These are phyloP conservation scores for Engraulis encrasicolus DNA, from an alignment of 2,113 vertebrate species.

Conservation along the genomic window DNA sequence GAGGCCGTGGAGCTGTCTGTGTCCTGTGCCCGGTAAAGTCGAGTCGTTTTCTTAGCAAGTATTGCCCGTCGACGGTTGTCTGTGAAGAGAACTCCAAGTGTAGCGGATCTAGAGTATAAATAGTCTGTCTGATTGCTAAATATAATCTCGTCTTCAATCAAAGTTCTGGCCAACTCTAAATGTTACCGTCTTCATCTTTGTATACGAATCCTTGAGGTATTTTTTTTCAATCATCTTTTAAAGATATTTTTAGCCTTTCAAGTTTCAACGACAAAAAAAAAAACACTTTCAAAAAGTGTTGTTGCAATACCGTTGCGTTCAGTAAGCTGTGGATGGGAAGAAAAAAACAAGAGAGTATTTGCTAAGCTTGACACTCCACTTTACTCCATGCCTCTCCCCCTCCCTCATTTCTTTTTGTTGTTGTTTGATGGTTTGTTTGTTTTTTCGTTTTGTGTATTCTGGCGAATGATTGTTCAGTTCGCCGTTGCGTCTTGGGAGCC, in stretches of 20 bases:
- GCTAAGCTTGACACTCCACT: background rate
- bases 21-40: constrained; percentile 14
- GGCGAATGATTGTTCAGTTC: background rate
- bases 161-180: background rate
- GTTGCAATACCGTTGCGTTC: background rate
- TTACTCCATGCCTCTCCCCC: background rate
- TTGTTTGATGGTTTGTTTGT: background rate
- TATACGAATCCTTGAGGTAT: background rate
- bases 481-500: background rate
- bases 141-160: background rate
- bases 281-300: background rate
- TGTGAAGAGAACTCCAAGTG: background rate
- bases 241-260: background rate
- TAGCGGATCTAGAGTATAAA: background rate
- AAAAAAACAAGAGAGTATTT: background rate
- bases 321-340: background rate
- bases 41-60: background rate
- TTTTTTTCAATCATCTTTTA: background rate
- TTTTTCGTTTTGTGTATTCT: background rate
- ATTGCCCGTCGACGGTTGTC: background rate
- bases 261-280: too few species aligned
- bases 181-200: background rate
- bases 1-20: background rate
- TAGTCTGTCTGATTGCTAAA: background rate
- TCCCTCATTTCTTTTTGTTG: background rate